Percentiles rank a stretch among this genome's conserved stretches.
These are phyloP conservation scores for Corvus moneduloides DNA, from an alignment of 2,113 vertebrate species.

Conservation along the genomic window DNA sequence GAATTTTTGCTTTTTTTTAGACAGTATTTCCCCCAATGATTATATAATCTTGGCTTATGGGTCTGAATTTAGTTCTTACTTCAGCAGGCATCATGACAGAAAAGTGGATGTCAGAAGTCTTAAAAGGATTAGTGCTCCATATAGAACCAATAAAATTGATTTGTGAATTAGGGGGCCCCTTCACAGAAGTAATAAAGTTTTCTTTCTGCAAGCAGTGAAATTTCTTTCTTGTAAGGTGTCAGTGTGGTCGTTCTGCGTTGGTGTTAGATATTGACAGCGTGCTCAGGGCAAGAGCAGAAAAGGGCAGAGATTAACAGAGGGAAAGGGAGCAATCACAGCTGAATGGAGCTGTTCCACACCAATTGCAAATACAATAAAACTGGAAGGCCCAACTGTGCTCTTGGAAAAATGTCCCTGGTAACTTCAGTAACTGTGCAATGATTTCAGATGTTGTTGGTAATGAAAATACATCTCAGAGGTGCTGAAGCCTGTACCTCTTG, in stretches of 20 bases:
- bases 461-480: not conserved
- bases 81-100: not conserved
- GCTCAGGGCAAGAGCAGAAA: not conserved
- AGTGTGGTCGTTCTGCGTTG: not conserved
- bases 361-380: not conserved
- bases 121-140: conserved; percentile 32
- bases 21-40: not conserved
- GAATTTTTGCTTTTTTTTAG: not conserved
- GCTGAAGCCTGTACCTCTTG: not conserved
- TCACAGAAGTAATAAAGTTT: conserved; percentile 30
- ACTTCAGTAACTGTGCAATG: not conserved
- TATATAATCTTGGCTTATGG: not conserved
- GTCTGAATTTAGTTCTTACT: not conserved
- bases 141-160: conserved; percentile 40
- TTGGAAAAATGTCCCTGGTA: not conserved
- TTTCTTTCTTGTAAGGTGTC: not conserved
- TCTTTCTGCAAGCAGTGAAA: conserved; percentile 2
- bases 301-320: not conserved
- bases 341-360: not conserved
- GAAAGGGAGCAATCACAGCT: not conserved
- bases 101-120: not conserved
- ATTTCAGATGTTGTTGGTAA: not conserved
- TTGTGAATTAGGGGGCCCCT: conserved; percentile 48
- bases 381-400: not conserved
- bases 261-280: not conserved